Conservation (phyloP, 2,113 vertebrate genomes). For the Laterallus jamaicensis region DNA sequence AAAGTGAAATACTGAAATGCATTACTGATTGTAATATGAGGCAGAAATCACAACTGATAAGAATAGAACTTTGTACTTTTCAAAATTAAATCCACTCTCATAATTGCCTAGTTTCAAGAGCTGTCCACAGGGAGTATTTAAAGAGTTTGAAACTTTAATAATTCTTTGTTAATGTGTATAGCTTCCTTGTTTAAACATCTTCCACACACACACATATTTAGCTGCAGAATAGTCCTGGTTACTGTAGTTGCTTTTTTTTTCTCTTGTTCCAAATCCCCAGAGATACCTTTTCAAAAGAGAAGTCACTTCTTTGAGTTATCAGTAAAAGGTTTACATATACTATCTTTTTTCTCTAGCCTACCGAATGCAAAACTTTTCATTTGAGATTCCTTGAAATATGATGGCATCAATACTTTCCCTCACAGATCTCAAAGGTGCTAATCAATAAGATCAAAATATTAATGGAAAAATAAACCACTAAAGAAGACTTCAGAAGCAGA, state of each 20-base stretch:
- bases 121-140: neutral
- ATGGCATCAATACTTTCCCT: neutral
- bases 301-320: neutral
- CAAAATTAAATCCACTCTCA: neutral
- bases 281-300: neutral
- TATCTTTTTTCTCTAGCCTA: neutral
- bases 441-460: neutral
- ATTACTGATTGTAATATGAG: neutral
- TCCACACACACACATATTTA: neutral
- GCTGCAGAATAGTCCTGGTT: neutral
- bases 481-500: neutral
- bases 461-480: neutral
- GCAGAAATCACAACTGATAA: neutral
- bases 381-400: neutral
- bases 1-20: neutral
- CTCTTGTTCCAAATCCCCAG: neutral
- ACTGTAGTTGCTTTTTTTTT: neutral
- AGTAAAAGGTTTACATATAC: neutral
- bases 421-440: neutral
- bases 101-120: neutral
- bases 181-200: neutral
- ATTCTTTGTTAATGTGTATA: neutral
- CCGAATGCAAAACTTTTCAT: neutral
- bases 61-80: neutral
- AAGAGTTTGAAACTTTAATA: neutral